Conservation (phyloP, 2,113 vertebrate genomes). For the Probosciger aterrimus region DNA sequence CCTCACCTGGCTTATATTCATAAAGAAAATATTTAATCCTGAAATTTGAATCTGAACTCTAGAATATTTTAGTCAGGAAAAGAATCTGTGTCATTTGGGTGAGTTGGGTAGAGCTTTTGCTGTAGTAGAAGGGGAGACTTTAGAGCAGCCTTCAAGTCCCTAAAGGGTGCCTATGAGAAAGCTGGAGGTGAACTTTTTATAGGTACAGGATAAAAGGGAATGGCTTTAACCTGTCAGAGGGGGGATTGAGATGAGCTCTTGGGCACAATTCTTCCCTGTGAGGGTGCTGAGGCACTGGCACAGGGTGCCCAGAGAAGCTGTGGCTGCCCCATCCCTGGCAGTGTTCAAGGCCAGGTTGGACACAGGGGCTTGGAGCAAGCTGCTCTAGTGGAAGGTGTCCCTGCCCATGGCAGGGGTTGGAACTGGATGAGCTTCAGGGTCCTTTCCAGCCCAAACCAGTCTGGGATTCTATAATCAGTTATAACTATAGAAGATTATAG, state of each 20-base stretch:
- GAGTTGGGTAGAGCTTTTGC: not conserved
- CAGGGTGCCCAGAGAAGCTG: not conserved
- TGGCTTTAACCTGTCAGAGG: not conserved
- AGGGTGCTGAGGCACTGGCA: not conserved
- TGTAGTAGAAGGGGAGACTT: not conserved
- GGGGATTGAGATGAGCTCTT: not conserved
- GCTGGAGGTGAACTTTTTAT: not conserved
- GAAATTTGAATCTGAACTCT: not conserved
- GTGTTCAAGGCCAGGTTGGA: not conserved
- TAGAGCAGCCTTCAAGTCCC: not conserved
- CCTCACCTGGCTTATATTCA: not conserved
- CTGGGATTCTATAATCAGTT: not conserved
- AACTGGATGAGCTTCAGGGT: not conserved
- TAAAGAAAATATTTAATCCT: not conserved
- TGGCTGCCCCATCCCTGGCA: not conserved
- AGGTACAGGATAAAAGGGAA: not conserved
- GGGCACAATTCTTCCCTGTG: not conserved
- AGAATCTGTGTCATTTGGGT: accelerated
- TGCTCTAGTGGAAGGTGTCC: not conserved
- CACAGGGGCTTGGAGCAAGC: not conserved
- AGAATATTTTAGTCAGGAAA: not conserved
- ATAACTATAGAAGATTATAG: not conserved
- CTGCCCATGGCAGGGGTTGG: not conserved
- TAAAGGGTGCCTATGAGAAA: not conserved
- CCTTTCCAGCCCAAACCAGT: not conserved